Evolutionary conservation across 2,797 vertebrate species (phyloP).

Genomic region (Epinephelus awoara): DNA sequence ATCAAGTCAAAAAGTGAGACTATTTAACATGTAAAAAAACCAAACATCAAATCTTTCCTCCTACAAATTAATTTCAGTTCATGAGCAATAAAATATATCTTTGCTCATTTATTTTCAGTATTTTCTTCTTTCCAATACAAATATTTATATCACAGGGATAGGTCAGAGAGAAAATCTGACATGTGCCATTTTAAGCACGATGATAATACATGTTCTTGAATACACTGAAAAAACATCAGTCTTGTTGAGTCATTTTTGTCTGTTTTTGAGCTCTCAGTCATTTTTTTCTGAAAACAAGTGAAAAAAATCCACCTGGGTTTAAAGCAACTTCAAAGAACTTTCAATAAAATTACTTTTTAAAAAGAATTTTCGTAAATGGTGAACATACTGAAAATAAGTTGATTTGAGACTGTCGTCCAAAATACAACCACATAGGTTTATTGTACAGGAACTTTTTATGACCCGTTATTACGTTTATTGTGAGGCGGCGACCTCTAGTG

Average conservation of each 20-base stretch:
- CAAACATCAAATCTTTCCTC: not conserved
- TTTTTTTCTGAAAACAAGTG: conserved; percentile 31
- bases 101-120: not conserved
- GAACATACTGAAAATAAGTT: not conserved
- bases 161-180: conserved; percentile 68
- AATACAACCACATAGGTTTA: too few species aligned
- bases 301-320: not conserved
- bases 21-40: too few species aligned
- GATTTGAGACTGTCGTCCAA: not conserved
- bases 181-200: conserved; percentile 40
- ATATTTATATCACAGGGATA: conserved; percentile 20
- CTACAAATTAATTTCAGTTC: not conserved
- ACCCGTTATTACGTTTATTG: too few species aligned
- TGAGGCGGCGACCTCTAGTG: too few species aligned
- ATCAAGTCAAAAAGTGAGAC: too few species aligned
- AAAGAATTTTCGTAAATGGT: not conserved
- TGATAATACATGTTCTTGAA: conserved; percentile 18
- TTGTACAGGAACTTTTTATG: too few species aligned
- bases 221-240: conserved; percentile 51
- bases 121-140: not conserved
- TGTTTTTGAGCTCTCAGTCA: conserved; percentile 8
- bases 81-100: not conserved
- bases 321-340: not conserved
- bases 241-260: conserved; percentile 23
- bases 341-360: not conserved